phyloP scores from a whole-genome alignment of 2,797 vertebrate genomes.

The Siniperca obscura region DNA sequence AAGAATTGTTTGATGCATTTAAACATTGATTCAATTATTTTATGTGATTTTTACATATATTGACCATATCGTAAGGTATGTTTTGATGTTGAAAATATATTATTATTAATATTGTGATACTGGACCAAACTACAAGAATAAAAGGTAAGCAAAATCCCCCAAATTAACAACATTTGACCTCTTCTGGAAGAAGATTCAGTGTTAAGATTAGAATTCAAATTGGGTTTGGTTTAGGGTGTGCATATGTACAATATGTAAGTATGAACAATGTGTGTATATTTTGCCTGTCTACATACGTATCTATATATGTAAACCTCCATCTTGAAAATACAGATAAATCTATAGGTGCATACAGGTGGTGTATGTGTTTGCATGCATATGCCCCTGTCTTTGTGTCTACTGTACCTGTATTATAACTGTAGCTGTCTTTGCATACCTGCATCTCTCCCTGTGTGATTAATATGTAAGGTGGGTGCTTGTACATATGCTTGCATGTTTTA shows the following conservation, averaged over 20 bases:
- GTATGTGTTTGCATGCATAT: background rate
- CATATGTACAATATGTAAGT: too few relatives aligned
- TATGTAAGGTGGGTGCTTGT: background rate
- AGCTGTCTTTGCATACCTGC: background rate
- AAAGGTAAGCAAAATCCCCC: background rate
- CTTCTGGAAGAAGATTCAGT: background rate
- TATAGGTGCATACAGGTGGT: background rate
- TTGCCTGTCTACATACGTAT: background rate
- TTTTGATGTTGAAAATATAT: background rate
- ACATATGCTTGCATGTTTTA: slow-evolving; percentile 9
- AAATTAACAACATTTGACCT: background rate
- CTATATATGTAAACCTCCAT: background rate
- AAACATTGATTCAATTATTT: background rate
- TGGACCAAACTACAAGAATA: background rate
- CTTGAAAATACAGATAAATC: background rate
- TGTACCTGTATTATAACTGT: background rate
- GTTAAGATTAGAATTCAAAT: background rate
- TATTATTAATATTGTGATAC: background rate
- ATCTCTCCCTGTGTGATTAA: slow-evolving; percentile 25
- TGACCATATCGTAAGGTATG: background rate
- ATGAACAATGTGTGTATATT: background rate
- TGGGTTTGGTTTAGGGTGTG: background rate
- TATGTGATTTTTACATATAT: background rate
- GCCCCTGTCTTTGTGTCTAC: background rate
- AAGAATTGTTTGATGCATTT: background rate